phyloP scores from a whole-genome alignment of 1,140 invertebrate genomes.

The Parasteatoda tepidariorum region DNA sequence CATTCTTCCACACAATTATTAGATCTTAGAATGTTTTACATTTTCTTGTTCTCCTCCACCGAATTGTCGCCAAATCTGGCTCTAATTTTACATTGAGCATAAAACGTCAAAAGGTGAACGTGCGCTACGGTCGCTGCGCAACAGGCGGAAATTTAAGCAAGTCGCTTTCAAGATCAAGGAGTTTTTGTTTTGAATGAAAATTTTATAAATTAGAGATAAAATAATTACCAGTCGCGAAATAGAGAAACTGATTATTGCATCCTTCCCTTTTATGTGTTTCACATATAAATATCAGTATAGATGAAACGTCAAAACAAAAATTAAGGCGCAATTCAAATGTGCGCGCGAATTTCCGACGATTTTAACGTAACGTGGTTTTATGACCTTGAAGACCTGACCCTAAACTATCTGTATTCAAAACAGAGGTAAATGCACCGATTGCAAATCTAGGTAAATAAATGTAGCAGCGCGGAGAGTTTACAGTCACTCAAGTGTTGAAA shows the following conservation, averaged over 20 bases:
- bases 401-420: slow-evolving; percentile 38
- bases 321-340: not conserved
- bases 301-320: not conserved
- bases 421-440: slow-evolving; percentile 49
- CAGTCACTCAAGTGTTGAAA: slow-evolving; percentile 35
- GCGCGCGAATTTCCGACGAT: slow-evolving; percentile 1
- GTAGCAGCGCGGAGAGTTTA: slow-evolving; percentile 13
- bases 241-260: not conserved
- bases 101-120: slow-evolving; percentile 42
- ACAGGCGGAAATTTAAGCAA: slow-evolving; percentile 46
- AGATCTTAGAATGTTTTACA: too few relatives aligned
- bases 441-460: slow-evolving; percentile 15
- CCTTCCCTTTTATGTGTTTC: not conserved
- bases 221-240: not conserved
- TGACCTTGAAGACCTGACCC: slow-evolving; percentile 53
- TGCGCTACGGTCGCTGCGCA: slow-evolving; percentile 53
- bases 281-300: not conserved
- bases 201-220: too few relatives aligned
- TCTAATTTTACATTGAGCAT: not conserved
- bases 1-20: too few relatives aligned
- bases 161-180: slow-evolving; percentile 30
- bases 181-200: not conserved
- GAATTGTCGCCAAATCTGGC: not conserved
- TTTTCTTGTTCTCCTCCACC: not conserved
- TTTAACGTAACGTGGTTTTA: slow-evolving; percentile 8